phyloP scores from a whole-genome alignment of 2,888 invertebrate species.

The Thyatira batis region DNA sequence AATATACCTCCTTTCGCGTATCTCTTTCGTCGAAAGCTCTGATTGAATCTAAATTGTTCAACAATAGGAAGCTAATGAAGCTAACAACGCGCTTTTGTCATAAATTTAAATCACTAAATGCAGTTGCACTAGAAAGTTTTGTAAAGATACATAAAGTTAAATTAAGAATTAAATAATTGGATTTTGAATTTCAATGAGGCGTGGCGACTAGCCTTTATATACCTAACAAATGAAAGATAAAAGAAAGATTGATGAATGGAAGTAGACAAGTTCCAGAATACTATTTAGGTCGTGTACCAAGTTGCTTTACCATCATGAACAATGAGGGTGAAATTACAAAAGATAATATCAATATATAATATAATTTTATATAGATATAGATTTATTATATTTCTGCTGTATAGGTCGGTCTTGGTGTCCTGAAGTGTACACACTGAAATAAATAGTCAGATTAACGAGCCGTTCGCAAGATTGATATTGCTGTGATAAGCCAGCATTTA shows the following conservation, averaged over 20 bases:
- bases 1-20: background rate
- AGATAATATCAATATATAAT: too few relatives aligned
- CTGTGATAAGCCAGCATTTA: too few relatives aligned
- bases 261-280: background rate
- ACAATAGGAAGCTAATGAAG: conserved; percentile 3
- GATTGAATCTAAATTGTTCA: conserved; percentile 2
- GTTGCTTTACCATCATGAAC: too few relatives aligned
- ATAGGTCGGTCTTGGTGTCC: too few relatives aligned
- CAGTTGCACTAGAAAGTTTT: background rate
- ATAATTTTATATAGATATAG: too few relatives aligned
- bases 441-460: too few relatives aligned
- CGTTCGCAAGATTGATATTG: too few relatives aligned
- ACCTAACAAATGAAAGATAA: background rate
- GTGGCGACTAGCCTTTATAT: background rate
- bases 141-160: background rate
- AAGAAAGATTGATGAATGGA: background rate
- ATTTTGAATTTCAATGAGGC: background rate
- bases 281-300: background rate
- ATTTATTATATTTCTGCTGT: too few relatives aligned
- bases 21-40: background rate
- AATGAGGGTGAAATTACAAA: too few relatives aligned
- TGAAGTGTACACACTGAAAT: too few relatives aligned
- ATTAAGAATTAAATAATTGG: background rate
- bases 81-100: background rate
- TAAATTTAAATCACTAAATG: background rate